Percentiles rank a stretch among this genome's conserved stretches.
phyloP scores from a whole-genome alignment of 2,797 vertebrate species.

The Manis pentadactyla region DNA sequence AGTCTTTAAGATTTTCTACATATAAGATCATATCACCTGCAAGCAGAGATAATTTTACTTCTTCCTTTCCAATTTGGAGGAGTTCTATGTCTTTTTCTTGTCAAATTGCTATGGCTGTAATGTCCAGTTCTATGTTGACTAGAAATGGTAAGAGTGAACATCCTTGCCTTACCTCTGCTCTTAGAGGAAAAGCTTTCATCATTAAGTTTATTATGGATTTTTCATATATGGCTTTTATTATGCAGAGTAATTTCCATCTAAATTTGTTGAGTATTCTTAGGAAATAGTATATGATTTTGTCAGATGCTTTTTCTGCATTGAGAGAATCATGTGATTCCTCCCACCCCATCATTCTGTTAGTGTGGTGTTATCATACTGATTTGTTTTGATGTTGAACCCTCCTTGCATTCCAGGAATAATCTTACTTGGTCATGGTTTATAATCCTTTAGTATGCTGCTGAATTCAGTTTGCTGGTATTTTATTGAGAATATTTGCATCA shows the following conservation, averaged over 20 bases:
- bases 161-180: not conserved
- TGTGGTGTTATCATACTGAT: fast-evolving
- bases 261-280: too few species aligned
- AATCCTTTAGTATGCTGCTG: too few species aligned
- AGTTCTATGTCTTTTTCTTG: not conserved
- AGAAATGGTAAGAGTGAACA: fast-evolving
- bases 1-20: too few species aligned
- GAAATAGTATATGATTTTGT: too few species aligned
- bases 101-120: too few species aligned
- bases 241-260: not conserved
- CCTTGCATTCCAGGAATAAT: not conserved
- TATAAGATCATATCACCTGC: not conserved
- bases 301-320: not conserved
- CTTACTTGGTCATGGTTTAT: too few species aligned
- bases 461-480: not conserved
- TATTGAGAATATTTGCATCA: not conserved
- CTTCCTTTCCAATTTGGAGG: not conserved
- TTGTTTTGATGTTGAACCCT: not conserved
- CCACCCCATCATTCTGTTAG: not conserved
- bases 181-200: not conserved
- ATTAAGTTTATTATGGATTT: too few species aligned
- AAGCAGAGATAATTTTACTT: not conserved
- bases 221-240: too few species aligned
- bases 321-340: too few species aligned
- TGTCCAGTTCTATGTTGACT: fast-evolving